Conservation (phyloP, 2,888 invertebrate genomes). For the Diaperis boleti region DNA sequence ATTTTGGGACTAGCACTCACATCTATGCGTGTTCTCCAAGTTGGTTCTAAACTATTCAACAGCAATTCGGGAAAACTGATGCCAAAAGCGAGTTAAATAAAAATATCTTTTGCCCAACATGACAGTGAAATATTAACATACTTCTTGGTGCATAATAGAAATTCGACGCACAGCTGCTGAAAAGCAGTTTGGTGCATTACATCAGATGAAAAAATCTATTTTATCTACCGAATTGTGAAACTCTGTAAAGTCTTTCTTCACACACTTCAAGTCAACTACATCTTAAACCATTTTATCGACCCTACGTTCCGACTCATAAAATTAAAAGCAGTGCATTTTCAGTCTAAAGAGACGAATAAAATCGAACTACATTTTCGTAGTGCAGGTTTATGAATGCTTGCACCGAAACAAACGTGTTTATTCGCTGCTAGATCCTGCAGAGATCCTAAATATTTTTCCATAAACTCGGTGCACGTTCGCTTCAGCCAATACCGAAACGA, state of each 20-base stretch:
- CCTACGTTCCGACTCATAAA: background rate
- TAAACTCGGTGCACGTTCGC: background rate
- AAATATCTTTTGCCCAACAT: background rate
- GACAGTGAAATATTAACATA: background rate
- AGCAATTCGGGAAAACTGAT: conserved; percentile 5
- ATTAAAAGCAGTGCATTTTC: conserved; percentile 4
- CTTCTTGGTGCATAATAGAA: no score
- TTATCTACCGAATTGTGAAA: background rate
- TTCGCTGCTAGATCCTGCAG: conserved; percentile 5
- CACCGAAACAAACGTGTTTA: conserved; percentile 24
- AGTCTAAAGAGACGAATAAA: background rate
- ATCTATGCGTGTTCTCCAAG: background rate
- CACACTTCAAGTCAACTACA: background rate
- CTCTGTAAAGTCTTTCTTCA: background rate
- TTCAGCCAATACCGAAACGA: background rate
- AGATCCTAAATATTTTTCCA: conserved; percentile 1
- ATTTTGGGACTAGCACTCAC: conserved; percentile 7
- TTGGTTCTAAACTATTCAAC: conserved; percentile 18
- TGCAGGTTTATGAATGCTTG: conserved; percentile 22
- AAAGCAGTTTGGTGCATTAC: no score
- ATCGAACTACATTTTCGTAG: conserved; percentile 8
- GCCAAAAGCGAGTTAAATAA: background rate
- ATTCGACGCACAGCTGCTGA: no score
- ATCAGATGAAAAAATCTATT: no score
- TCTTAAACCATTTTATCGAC: background rate